phyloP scores from a whole-genome alignment of 2,888 invertebrate species.

The Pyrrhosoma nymphula region DNA sequence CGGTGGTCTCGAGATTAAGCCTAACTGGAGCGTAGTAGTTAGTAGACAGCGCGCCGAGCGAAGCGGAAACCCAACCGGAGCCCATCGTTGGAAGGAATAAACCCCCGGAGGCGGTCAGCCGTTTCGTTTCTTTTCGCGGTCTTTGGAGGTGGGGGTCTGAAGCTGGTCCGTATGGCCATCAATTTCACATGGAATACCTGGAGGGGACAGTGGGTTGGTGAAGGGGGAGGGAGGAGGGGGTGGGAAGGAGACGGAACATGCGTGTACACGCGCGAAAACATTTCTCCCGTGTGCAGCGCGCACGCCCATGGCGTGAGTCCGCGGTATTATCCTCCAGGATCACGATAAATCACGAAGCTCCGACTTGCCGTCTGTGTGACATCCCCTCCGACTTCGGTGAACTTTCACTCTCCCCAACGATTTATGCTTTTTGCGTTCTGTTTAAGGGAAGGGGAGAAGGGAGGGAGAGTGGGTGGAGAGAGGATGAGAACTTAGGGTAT shows the following conservation, averaged over 20 bases:
- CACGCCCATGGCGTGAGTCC: constrained; percentile 57
- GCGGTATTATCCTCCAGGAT: constrained; percentile 17
- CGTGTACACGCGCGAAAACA: constrained; percentile 26
- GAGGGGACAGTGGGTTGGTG: neutral
- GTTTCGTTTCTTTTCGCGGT: neutral
- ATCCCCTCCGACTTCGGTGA: neutral
- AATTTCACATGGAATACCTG: neutral
- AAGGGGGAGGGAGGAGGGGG: neutral
- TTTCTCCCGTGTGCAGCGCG: neutral
- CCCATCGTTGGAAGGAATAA: neutral
- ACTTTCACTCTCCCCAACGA: constrained; percentile 8
- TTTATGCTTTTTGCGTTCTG: neutral
- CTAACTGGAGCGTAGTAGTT: too few relatives aligned
- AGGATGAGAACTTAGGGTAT: too few relatives aligned
- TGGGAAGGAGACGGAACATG: neutral
- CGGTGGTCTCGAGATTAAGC: too few relatives aligned
- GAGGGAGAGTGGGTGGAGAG: too few relatives aligned
- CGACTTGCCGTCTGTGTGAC: constrained; percentile 22
- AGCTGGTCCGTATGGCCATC: neutral
- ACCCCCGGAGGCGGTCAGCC: neutral
- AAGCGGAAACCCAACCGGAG: neutral
- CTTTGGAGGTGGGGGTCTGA: neutral
- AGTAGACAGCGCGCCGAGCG: neutral
- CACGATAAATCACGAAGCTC: constrained; percentile 21
- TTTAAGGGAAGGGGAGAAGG: neutral